These are phyloP conservation scores for Chrysogorgia sp. DNA, from an alignment of 92 coral and sea anemone species.

Conservation along the genomic window DNA sequence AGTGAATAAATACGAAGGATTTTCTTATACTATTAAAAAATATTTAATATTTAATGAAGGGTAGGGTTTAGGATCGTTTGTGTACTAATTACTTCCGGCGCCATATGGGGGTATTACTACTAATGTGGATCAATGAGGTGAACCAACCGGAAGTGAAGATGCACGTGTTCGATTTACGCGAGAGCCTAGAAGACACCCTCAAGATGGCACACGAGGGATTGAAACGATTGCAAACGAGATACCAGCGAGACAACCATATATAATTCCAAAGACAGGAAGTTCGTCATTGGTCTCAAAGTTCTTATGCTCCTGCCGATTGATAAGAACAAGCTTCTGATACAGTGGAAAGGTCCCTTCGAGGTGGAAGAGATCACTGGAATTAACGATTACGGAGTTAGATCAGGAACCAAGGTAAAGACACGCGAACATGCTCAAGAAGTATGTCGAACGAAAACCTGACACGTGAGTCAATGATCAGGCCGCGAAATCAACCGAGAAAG, in stretches of 20 bases:
- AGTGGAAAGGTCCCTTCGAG: conserved; percentile 63
- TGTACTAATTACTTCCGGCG: too few relatives aligned
- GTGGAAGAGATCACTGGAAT: conserved; percentile 22
- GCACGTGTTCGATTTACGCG: conserved; percentile 38
- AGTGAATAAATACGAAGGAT: too few relatives aligned
- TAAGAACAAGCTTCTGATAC: conserved; percentile 60
- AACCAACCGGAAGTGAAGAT: conserved; percentile 42
- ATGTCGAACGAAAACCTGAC: conserved; percentile 21
- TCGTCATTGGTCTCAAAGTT: conserved; percentile 33
- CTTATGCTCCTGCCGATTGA: conserved; percentile 52
- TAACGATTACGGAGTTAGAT: conserved; percentile 11
- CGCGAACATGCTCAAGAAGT: conserved; percentile 43
- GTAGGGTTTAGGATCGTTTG: too few relatives aligned
- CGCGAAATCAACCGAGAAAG: neutral
- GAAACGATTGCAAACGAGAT: conserved; percentile 25
- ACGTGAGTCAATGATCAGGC: too few relatives aligned
- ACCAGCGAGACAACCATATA: conserved; percentile 26
- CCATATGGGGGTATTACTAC: too few relatives aligned
- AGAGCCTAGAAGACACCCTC: conserved; percentile 35
- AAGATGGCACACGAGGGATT: conserved; percentile 30
- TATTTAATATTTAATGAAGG: too few relatives aligned
- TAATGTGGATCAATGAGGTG: conserved; percentile 42
- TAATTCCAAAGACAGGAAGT: conserved; percentile 12
- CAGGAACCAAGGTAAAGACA: conserved; percentile 33
- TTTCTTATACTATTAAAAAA: too few relatives aligned